phyloP scores from a whole-genome alignment of 2,113 vertebrate genomes.

The Strigops habroptila region DNA sequence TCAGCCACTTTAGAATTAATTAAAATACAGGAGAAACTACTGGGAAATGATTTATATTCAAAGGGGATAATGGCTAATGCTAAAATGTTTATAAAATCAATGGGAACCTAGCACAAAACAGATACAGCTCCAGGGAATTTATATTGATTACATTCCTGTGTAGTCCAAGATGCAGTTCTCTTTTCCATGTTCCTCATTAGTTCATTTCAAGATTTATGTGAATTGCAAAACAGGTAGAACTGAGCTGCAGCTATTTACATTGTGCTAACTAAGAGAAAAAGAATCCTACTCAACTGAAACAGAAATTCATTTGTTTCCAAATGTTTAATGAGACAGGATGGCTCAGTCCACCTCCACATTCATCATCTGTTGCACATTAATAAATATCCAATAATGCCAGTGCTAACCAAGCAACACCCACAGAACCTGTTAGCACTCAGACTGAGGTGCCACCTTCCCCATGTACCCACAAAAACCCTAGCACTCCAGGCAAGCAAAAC shows the following conservation, averaged over 20 bases:
- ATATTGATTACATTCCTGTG: constrained; percentile 8
- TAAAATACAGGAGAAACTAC: constrained; percentile 18
- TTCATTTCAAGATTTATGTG: constrained; percentile 1
- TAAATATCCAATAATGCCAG: constrained; percentile 33
- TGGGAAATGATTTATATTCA: constrained; percentile 1
- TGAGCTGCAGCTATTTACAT: constrained; percentile 12
- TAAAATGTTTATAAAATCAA: constrained; percentile 30
- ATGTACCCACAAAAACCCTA: neutral
- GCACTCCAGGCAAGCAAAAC: neutral
- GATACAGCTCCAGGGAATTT: neutral
- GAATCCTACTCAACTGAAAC: neutral
- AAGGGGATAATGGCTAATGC: constrained; percentile 9
- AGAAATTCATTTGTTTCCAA: constrained; percentile 19
- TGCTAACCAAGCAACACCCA: neutral
- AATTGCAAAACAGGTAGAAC: neutral
- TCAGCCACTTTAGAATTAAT: constrained; percentile 17
- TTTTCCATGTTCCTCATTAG: constrained; percentile 27
- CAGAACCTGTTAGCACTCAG: neutral
- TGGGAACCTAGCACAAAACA: constrained; percentile 16
- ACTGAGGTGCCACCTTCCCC: neutral
- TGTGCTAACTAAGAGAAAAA: neutral
- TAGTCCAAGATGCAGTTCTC: neutral
- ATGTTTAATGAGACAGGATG: constrained; percentile 24
- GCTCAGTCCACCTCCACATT: neutral
- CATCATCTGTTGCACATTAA: constrained; percentile 27